Evolutionary conservation across 2,797 vertebrate genomes (phyloP), one percentile per base, ranked within the genome.

Genomic region (Pempheris klunzingeri): DNA sequence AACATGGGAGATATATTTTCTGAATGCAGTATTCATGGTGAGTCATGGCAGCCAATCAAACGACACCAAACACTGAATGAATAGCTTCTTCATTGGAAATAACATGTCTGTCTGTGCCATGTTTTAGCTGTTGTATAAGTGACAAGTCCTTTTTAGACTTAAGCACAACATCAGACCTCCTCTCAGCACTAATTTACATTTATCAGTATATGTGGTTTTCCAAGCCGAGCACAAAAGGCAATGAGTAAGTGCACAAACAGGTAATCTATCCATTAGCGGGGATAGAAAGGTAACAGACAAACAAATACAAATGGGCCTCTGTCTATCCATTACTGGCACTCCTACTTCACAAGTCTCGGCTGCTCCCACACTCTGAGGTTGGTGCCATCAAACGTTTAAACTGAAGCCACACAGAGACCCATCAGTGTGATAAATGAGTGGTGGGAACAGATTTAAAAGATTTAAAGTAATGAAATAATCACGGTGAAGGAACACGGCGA

Each of bases 401-500:
- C 32, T 43, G 65, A 68, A 74, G 74, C 65, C 74, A 54, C 68
- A 57, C 61, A 34, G 69, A 80, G 67, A 73, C 53, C 70, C 59
- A 80, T 88, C 81, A 71, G 86, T 32, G 50, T 77, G 81, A 81
- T 83, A 71, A 85, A 87, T 85, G 84, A 80, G 79, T 74, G 74
- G 68, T 77, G 83, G 82, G 78, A 88, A 86, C 61, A 77, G 73
- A 91, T 89, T 88, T 86, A 71, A 75, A 81, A 87, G 83, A 90
- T 88, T 88, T 82, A 77, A 67, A 80, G 81, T 85, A 88, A 93
- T 90, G 87, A 81, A 88, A 88, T 92, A 90, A 91, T 91, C 79
- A 82, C 58, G 39, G 69, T 77, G 80, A 84, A 84, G 81, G 74
- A 83, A 75, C 80, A 74, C 44, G 49, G 63, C 17, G 24, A 34